These are phyloP conservation scores for Microcebus tavaratra DNA, from an alignment of 2,113 vertebrate genomes.

Conservation along the genomic window DNA sequence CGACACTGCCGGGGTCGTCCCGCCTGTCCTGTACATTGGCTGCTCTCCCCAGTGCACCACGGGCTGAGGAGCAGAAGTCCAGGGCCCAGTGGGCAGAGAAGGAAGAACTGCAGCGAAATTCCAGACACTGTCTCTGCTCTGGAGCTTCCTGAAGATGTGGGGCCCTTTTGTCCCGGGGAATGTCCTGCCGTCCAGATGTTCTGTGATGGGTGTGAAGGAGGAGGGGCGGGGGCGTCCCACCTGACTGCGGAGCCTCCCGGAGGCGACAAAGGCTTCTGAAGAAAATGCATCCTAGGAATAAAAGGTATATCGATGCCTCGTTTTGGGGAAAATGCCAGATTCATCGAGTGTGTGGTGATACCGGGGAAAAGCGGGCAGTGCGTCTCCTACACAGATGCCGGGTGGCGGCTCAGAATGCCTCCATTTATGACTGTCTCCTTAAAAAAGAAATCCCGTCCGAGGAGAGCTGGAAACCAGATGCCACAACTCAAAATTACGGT, in stretches of 20 bases:
- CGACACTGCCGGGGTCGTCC: background rate
- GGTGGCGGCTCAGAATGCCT: background rate
- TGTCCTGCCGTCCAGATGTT: background rate
- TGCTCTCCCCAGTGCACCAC: fast-evolving
- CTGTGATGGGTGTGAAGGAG: background rate
- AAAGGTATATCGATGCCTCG: background rate
- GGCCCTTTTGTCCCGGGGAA: background rate
- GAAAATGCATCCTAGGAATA: background rate
- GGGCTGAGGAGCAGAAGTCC: background rate
- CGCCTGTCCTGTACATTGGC: background rate
- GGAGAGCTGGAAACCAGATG: constrained; percentile 63
- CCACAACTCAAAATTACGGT: constrained; percentile 32
- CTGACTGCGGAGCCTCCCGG: background rate
- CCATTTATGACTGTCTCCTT: constrained; percentile 52
- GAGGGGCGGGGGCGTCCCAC: background rate
- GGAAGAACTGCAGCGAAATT: background rate
- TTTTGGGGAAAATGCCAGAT: background rate
- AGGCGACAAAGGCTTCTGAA: background rate
- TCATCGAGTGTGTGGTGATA: background rate
- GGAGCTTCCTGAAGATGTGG: background rate
- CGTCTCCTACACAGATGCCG: background rate
- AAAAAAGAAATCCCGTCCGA: background rate
- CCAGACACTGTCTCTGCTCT: background rate
- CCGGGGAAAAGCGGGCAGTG: background rate
- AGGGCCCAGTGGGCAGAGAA: background rate